Conservation (phyloP, 2,113 vertebrate genomes). For the Sebastes schlegelii region DNA sequence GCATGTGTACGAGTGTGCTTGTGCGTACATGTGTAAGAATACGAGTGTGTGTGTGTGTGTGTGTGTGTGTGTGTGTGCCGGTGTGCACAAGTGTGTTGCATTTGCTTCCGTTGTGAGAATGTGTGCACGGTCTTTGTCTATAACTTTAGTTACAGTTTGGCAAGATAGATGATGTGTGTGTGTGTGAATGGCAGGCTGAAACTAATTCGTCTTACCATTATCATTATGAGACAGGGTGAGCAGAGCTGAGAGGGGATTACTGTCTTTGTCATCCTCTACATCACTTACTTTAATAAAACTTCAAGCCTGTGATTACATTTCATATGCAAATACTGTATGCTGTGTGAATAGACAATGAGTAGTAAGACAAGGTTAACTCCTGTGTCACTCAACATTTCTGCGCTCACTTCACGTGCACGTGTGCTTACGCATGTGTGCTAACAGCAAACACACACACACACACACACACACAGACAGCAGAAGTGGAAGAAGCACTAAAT, state of each 20-base stretch:
- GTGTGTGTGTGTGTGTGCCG: background rate
- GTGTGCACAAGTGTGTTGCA: slow-evolving; percentile 7
- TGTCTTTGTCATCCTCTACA: slow-evolving; percentile 75
- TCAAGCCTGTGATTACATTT: slow-evolving; percentile 75
- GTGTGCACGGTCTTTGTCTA: background rate
- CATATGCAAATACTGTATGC: slow-evolving; percentile 64
- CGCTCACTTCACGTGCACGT: background rate
- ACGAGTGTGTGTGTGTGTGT: slow-evolving; percentile 14
- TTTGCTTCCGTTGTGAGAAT: slow-evolving; percentile 11
- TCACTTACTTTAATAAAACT: slow-evolving; percentile 81
- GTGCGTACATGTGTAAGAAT: slow-evolving; percentile 11
- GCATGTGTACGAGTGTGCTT: slow-evolving; percentile 35
- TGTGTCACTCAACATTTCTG: slow-evolving; percentile 10
- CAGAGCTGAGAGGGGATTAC: slow-evolving; percentile 73
- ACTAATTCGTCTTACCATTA: slow-evolving; percentile 67
- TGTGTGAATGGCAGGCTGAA: slow-evolving; percentile 31
- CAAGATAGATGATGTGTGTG: slow-evolving; percentile 13
- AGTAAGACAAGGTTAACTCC: slow-evolving; percentile 36
- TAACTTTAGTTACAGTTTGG: slow-evolving; percentile 38
- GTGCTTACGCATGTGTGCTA: background rate
- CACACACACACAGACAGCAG: background rate
- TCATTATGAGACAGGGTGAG: slow-evolving; percentile 68
- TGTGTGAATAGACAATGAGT: slow-evolving; percentile 57
- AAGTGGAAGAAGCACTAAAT: background rate
- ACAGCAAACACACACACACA: background rate